Evolutionary conservation across 2,113 vertebrate species (phyloP), one percentile per base, ranked within the genome.

Genomic region (Phocoena sinus): DNA sequence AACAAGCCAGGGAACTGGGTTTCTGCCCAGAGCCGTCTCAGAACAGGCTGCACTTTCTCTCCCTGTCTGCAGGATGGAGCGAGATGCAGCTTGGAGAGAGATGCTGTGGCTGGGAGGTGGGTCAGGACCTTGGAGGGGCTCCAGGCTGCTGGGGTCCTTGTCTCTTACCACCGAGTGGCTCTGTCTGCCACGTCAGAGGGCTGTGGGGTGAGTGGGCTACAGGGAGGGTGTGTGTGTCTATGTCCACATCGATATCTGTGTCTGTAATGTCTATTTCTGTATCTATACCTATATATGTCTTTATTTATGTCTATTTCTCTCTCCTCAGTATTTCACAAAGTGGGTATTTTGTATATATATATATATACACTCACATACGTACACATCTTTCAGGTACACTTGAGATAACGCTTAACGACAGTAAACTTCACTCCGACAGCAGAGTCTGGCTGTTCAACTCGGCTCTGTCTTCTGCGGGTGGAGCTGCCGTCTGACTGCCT

Each of bases 101-200:
- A 7, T 5, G 6, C n/a, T 3, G 13, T 41, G 56, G 31, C 33
- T 8, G 18, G 5, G n/a, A 13, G 21, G 25, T 0, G 11, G n/a
- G 28, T 44, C 28, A 8, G 58, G 38, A 11, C 10, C 41, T 31
- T 36, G 68, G 44, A 12, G 20, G 56, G 36, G 21, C 26, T 33
- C 15, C 13, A 7, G 47, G 68, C n/a, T 2, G 44, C 79, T 4
- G 2, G 8, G 5, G 23, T 9, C 36, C 60, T 18, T 33, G 18
- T 47, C 60, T 23, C 5, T 21, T 17, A 58, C 47, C 47, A 3
- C 58, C 3, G 0, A 58, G 81, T 26, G 9, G 70, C n/a, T 56
- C 81, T 15, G 81, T 38, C 1, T n/a, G 68, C 14, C 38, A 13
- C 3, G 3, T 23, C 9, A 25, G 67, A 33, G 58, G 15, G 25